Percentiles rank a stretch among this genome's conserved stretches.
phyloP scores from a whole-genome alignment of 2,113 vertebrate genomes.

The Ctenomys sociabilis region DNA sequence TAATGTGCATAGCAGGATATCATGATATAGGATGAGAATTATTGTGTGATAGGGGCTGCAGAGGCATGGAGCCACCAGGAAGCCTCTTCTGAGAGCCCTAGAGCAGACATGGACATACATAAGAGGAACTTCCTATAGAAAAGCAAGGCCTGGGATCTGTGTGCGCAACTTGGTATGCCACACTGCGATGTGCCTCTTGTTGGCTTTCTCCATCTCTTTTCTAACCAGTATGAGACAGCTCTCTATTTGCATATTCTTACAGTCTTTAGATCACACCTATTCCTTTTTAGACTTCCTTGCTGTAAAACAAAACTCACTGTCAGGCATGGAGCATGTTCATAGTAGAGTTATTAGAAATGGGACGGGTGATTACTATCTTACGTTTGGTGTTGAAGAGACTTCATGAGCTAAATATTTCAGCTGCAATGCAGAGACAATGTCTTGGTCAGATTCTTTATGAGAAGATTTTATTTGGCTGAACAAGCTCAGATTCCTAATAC shows the following conservation, averaged over 20 bases:
- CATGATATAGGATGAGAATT: neutral
- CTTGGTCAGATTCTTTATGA: neutral
- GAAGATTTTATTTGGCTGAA: neutral
- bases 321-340: neutral
- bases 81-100: neutral
- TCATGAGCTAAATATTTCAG: neutral
- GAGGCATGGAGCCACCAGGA: no score
- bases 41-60: neutral
- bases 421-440: fast-evolving
- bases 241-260: neutral
- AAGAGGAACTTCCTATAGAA: no score
- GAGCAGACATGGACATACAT: neutral
- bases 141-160: neutral
- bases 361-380: neutral
- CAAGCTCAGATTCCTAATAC: neutral
- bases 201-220: neutral
- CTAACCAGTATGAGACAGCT: neutral
- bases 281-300: neutral
- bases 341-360: neutral
- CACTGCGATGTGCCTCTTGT: neutral
- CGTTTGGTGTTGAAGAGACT: neutral
- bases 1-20: neutral
- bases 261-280: neutral
- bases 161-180: neutral
- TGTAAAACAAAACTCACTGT: neutral